Percentiles rank a stretch among this genome's conserved stretches.
Evolutionary conservation across 1,140 invertebrate genomes (phyloP).

Genomic region (Mylabris phalerata): DNA sequence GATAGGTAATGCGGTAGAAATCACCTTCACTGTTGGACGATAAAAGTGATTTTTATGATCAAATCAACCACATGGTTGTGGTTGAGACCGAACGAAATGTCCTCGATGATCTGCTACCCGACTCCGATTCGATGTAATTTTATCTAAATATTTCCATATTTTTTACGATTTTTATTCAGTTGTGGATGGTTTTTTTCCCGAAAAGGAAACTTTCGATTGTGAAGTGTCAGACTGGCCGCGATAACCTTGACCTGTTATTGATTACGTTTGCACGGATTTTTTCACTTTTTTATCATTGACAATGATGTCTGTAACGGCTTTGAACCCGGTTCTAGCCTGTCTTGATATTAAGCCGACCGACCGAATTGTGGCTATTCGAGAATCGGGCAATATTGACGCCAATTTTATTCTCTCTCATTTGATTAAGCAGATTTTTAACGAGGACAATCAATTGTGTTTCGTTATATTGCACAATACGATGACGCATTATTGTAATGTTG

Average conservation of each 20-base stretch:
- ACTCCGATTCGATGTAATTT: no score
- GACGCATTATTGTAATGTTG: constrained; percentile 63
- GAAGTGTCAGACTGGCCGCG: not conserved
- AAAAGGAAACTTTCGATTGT: no score
- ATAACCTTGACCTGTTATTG: not conserved
- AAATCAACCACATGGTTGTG: no score
- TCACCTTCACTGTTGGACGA: no score
- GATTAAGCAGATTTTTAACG: constrained; percentile 48
- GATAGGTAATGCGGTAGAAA: no score
- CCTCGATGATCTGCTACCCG: no score
- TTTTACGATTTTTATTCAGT: no score
- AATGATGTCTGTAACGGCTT: not conserved
- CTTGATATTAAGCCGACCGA: constrained; percentile 30
- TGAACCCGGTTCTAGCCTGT: constrained; percentile 32
- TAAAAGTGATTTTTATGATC: no score
- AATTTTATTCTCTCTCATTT: constrained; percentile 61
- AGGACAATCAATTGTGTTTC: constrained; percentile 51
- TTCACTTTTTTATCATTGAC: not conserved
- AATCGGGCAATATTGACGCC: constrained; percentile 59
- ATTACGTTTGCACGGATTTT: not conserved
- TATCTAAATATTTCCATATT: no score
- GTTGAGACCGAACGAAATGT: no score
- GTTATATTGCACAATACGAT: constrained; percentile 62
- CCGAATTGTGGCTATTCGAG: constrained; percentile 57
- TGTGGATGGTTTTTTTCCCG: no score